Evolutionary conservation across 2,113 vertebrate species (phyloP).

Genomic region (Peucedramus taeniatus): DNA sequence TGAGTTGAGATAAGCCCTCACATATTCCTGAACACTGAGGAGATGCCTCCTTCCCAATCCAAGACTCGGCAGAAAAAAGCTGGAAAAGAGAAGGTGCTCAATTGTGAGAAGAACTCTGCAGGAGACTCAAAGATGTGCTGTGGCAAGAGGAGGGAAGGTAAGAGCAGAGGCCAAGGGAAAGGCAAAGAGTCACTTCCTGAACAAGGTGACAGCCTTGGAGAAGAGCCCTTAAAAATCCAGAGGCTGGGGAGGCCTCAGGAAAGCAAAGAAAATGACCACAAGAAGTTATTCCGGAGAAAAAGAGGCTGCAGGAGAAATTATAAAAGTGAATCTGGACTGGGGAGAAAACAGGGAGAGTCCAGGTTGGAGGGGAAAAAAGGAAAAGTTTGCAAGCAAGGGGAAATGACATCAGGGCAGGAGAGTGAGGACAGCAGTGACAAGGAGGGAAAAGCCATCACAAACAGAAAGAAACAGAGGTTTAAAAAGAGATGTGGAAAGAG

Average conservation of each 20-base stretch:
- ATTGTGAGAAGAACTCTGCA: not conserved
- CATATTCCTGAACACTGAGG: not conserved
- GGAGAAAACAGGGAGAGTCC: not conserved
- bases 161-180: not conserved
- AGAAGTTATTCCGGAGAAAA: not conserved
- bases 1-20: not conserved
- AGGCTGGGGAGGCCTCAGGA: not conserved
- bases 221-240: not conserved
- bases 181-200: not conserved
- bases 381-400: not conserved
- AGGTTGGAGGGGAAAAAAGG: not conserved
- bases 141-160: not conserved
- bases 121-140: not conserved
- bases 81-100: not conserved
- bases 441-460: not conserved
- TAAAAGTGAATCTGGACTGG: not conserved
- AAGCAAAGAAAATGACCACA: not conserved
- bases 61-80: not conserved
- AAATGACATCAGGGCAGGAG: not conserved
- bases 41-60: constrained; percentile 3
- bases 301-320: not conserved
- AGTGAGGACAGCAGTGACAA: not conserved
- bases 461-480: not conserved
- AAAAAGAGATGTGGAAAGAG: not conserved
- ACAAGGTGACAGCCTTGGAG: not conserved